Percentiles rank a stretch among this genome's conserved stretches.
phyloP scores from a whole-genome alignment of 2,113 vertebrate genomes.

The Origma solitaria region DNA sequence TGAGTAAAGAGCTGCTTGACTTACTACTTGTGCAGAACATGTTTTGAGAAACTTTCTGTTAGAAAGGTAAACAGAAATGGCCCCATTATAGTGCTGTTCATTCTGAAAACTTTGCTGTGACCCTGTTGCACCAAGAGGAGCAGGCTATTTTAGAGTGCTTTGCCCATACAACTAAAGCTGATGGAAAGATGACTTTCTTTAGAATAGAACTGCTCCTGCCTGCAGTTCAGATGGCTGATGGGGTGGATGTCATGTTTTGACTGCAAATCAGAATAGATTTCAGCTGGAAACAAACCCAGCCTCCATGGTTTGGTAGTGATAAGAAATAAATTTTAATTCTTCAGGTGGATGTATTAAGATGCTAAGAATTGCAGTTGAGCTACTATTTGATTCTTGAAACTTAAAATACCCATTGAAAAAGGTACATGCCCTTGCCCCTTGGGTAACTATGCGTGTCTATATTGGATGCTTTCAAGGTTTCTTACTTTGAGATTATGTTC shows the following conservation, averaged over 20 bases:
- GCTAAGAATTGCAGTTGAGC: not conserved
- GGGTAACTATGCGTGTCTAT: not conserved
- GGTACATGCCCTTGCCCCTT: not conserved
- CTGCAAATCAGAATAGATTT: not conserved
- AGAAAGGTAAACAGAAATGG: not conserved
- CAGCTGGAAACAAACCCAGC: not conserved
- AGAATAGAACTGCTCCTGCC: not conserved
- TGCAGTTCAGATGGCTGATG: not conserved
- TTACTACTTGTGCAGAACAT: not conserved
- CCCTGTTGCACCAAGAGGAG: not conserved
- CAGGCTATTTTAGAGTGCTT: not conserved
- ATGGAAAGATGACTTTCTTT: not conserved
- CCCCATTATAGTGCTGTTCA: not conserved
- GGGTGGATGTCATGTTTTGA: not conserved
- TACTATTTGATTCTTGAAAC: not conserved
- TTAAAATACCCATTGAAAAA: not conserved
- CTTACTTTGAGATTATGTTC: not conserved
- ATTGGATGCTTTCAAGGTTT: not conserved
- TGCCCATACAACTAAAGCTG: not conserved
- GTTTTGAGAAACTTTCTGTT: not conserved
- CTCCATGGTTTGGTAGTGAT: not conserved
- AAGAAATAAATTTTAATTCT: not conserved
- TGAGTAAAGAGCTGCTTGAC: not conserved
- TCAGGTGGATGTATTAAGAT: not conserved
- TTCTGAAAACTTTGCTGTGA: not conserved